Evolutionary conservation across 2,113 vertebrate genomes (phyloP), one percentile per base, ranked within the genome.

Genomic region (Cyanoderma ruficeps): DNA sequence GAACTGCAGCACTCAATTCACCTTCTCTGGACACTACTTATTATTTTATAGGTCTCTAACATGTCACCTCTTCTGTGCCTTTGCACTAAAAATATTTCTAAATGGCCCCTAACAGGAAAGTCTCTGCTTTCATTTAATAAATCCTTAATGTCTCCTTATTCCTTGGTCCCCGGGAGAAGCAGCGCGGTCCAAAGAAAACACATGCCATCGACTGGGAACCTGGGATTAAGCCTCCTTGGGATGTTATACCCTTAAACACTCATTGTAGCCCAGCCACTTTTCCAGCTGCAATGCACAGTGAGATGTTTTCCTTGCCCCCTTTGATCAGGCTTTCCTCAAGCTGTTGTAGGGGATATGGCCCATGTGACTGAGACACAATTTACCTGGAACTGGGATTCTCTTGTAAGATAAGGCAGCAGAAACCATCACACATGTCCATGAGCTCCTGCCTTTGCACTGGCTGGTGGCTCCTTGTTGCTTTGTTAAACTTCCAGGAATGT

Each of bases 11-110:
- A 39, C 50, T 87, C 77, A 89, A 44, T 46, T 91, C 61, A 53
- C 55, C 92, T 86, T 90, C 88, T 94, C 89, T 93, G 82, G 91
- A 81, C 64, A 17, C 64, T 80, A 74, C 55, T 90, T 93, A 74
- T 33, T 65, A 88, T 92, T 94, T 95, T 74, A 86, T 83, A 47
- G 41, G 71, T 55, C 80, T 88, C 79, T 83, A 90, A 78, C 30
- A 80, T 64, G 69, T 49, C 56, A 78, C 53, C 74, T 87, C 63
- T 90, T 89, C 76, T 64, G 37, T 53, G 37, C 35, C 37, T 89
- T 71, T 7, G 11, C 60, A 37, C 83, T 82, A 84, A 94, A 95
- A 89, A 37, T 67, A 56, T 67, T 94, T 77, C 63, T 71, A 87
- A 93, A 94, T 41, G 33, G 47, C 60, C 90, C 52, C 60, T 92